Conservation (phyloP, 1,140 invertebrate genomes). For the Aplysia californica region DNA sequence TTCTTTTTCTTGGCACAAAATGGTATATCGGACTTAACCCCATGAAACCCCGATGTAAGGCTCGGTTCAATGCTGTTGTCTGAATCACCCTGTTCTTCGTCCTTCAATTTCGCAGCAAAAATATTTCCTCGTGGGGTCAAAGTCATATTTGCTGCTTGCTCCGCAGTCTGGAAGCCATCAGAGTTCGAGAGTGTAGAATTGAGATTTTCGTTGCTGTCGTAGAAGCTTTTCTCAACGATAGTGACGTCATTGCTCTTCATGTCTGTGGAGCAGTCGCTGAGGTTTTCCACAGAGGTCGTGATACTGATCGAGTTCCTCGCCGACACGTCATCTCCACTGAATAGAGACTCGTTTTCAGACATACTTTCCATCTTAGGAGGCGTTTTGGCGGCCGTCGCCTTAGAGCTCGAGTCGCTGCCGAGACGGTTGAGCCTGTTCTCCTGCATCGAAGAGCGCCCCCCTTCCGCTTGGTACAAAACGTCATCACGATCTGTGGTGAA, state of each 20-base stretch:
- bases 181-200: no score
- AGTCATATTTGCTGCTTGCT: no score
- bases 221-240: no score
- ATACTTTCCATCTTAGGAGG: background rate
- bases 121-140: no score
- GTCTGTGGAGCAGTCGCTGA: no score
- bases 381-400: background rate
- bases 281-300: background rate
- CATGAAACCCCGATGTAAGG: background rate
- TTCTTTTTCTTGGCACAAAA: background rate
- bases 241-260: no score
- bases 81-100: background rate
- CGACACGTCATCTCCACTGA: background rate
- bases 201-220: no score
- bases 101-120: background rate
- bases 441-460: no score
- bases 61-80: background rate
- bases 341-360: slow-evolving; percentile 4
- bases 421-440: no score
- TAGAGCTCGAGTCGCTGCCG: no score
- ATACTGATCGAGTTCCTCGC: background rate
- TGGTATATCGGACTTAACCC: background rate
- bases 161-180: no score
- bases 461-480: no score
- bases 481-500: background rate